These are phyloP conservation scores for Rhinoderma darwinii DNA, from an alignment of 2,113 vertebrate genomes.

Conservation along the genomic window DNA sequence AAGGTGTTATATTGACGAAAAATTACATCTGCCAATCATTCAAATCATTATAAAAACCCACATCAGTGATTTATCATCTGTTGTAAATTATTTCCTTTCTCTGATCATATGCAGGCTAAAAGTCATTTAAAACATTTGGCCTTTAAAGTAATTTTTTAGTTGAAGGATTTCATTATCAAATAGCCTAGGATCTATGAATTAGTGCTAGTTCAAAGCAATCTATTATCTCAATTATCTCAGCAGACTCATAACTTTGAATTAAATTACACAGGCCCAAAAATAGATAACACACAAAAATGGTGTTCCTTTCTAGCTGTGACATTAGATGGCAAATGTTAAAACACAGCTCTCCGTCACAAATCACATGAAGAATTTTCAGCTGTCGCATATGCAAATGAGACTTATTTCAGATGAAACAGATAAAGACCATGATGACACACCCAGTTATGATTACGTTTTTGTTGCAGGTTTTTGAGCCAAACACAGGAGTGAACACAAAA, in stretches of 20 bases:
- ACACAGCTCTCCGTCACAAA: not conserved
- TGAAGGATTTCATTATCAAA: conserved; percentile 45
- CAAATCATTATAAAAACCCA: not conserved
- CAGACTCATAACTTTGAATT: conserved; percentile 32
- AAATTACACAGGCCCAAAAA: conserved; percentile 40
- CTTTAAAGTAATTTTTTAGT: not conserved
- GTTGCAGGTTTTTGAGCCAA: no score
- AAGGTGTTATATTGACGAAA: not conserved
- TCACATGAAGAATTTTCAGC: not conserved
- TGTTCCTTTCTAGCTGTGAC: not conserved
- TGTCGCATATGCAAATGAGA: not conserved
- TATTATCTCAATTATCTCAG: conserved; percentile 52
- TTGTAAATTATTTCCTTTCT: not conserved
- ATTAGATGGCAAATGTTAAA: not conserved
- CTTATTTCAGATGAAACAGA: not conserved
- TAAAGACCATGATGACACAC: no score
- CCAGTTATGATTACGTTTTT: no score
- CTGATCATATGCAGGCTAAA: not conserved
- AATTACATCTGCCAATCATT: not conserved
- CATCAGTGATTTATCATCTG: not conserved
- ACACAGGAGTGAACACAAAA: no score
- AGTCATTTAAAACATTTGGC: not conserved
- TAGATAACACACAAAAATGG: conserved; percentile 12
- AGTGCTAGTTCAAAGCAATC: conserved; percentile 42
- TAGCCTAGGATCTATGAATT: conserved; percentile 2